Percentiles rank a stretch among this genome's conserved stretches.
Evolutionary conservation across 2,113 vertebrate species (phyloP).

Genomic region (Odocoileus virginianus): DNA sequence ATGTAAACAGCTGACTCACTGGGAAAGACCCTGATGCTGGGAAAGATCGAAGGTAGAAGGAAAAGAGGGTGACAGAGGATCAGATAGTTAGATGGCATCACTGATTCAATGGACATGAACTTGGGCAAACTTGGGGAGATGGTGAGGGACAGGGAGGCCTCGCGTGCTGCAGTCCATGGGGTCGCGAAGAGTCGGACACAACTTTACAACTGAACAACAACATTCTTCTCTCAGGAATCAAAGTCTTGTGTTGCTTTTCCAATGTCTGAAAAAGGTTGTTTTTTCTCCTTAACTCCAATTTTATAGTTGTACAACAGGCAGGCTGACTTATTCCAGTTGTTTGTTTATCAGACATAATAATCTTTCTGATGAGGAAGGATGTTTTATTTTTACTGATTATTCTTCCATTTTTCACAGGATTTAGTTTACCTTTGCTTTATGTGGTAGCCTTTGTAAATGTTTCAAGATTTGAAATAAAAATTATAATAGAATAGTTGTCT

Average conservation of each 20-base stretch:
- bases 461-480: conserved; percentile 9
- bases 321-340: background rate
- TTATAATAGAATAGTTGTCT: background rate
- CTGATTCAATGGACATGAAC: background rate
- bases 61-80: background rate
- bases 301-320: background rate
- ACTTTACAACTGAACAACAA: background rate
- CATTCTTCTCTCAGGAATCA: background rate
- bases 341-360: background rate
- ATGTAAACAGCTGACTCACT: background rate
- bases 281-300: background rate
- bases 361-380: background rate
- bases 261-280: background rate
- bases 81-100: background rate
- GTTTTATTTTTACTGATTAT: conserved; percentile 40
- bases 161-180: background rate
- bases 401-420: background rate
- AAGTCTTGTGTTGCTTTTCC: background rate
- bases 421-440: background rate
- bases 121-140: background rate
- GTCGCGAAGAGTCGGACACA: background rate
- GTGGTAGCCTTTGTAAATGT: conserved; percentile 24
- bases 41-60: background rate
- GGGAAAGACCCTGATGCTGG: background rate
- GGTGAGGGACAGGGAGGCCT: background rate